Percentiles rank a stretch among this genome's conserved stretches.
phyloP scores from a whole-genome alignment of 2,113 vertebrate species.

The Dasyurus viverrinus region DNA sequence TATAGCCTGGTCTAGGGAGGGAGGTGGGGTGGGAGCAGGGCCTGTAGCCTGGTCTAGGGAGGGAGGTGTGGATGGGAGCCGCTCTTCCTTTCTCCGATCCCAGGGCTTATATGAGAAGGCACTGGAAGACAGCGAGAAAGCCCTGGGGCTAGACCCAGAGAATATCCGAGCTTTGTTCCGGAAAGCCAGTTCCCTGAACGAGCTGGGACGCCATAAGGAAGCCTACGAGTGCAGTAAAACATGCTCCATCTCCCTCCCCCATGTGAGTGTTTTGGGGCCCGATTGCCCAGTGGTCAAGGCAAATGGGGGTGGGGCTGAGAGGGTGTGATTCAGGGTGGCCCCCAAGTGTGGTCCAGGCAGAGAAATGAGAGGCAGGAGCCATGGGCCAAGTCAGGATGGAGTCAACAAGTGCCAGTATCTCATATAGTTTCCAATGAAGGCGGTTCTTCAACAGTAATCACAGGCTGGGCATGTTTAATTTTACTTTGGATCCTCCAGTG shows the following conservation, averaged over 20 bases:
- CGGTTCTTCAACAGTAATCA: neutral
- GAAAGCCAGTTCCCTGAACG: conserved; percentile 92
- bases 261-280: conserved; percentile 84
- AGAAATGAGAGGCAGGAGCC: neutral
- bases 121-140: conserved; percentile 91
- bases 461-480: neutral
- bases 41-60: rapidly evolving
- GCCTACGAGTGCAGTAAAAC: conserved; percentile 93
- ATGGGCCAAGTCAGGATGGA: neutral
- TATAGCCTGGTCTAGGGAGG: neutral
- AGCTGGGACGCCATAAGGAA: conserved; percentile 91
- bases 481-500: neutral
- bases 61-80: too few species aligned
- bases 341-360: neutral
- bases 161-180: conserved; percentile 91
- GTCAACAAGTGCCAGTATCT: neutral
- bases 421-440: neutral
- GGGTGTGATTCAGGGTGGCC: neutral
- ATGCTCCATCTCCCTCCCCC: conserved; percentile 89
- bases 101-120: conserved; percentile 90
- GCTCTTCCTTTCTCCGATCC: conserved; percentile 6
- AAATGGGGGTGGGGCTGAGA: neutral
- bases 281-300: neutral
- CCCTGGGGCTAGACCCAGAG: conserved; percentile 87
- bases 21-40: neutral